Percentiles rank a stretch among this genome's conserved stretches.
These are phyloP conservation scores for Coregonus sp. DNA, from an alignment of 2,797 vertebrate genomes.

Conservation along the genomic window DNA sequence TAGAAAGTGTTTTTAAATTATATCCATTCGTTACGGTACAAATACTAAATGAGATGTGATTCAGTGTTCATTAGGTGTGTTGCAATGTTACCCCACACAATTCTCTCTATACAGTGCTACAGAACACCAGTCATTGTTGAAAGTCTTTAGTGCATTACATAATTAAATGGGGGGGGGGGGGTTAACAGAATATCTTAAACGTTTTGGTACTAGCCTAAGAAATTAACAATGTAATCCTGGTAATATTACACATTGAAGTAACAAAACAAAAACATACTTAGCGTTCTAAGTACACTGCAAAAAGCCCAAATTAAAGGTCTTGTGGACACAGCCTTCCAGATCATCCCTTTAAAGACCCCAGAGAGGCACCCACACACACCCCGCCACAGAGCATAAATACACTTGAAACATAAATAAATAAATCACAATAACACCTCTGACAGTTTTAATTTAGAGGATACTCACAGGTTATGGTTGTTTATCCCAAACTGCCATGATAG, in stretches of 20 bases:
- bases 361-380: constrained; percentile 48
- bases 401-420: constrained; percentile 78
- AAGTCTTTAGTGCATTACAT: constrained; percentile 76
- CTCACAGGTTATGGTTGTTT: constrained; percentile 33
- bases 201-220: constrained; percentile 78
- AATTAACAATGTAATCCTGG: constrained; percentile 70
- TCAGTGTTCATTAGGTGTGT: not conserved
- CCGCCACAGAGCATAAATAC: constrained; percentile 61
- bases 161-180: constrained; percentile 48
- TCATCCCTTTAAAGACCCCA: constrained; percentile 75
- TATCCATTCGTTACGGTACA: not conserved
- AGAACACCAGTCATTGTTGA: constrained; percentile 46
- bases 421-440: constrained; percentile 60
- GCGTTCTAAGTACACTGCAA: constrained; percentile 61
- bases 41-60: not conserved
- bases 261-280: constrained; percentile 51
- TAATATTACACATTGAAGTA: constrained; percentile 66
- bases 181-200: constrained; percentile 52
- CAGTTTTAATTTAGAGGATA: constrained; percentile 36
- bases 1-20: not conserved
- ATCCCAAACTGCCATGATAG: constrained; percentile 54
- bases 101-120: not conserved
- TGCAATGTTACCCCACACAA: not conserved
- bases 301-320: constrained; percentile 27
- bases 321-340: constrained; percentile 60